These are phyloP conservation scores for Drosophila arawakana DNA, from an alignment of 1,140 invertebrate genomes.

Conservation along the genomic window DNA sequence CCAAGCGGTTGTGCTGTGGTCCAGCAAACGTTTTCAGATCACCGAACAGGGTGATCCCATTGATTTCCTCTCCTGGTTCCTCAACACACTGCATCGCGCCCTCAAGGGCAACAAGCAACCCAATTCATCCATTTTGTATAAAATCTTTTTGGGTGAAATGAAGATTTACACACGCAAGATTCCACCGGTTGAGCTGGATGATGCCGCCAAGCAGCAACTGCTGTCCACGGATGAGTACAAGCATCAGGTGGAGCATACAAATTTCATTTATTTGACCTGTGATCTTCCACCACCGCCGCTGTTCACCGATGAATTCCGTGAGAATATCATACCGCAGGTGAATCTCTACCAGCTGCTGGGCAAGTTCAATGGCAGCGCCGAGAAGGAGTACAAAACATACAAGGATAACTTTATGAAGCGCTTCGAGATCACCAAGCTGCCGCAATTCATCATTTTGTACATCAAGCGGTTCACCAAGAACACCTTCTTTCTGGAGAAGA, in stretches of 20 bases:
- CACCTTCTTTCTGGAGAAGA: constrained; percentile 99
- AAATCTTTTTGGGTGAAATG: constrained; percentile 98
- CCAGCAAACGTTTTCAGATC: constrained; percentile 99
- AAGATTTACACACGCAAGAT: constrained; percentile 97
- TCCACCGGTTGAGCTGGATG: constrained; percentile 96
- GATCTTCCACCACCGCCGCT: constrained; percentile 98
- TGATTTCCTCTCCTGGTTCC: constrained; percentile 98
- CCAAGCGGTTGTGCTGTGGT: constrained; percentile 99
- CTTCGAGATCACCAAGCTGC: constrained; percentile 97
- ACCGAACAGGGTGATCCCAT: constrained; percentile 99
- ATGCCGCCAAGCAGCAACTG: constrained; percentile 92
- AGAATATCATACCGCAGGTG: constrained; percentile 99
- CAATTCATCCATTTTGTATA: constrained; percentile 96
- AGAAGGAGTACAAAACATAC: constrained; percentile 99
- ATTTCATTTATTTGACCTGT: constrained; percentile 98
- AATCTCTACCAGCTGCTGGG: constrained; percentile 96
- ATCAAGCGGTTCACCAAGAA: constrained; percentile 99
- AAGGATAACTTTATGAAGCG: constrained; percentile 99
- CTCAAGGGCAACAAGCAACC: constrained; percentile 94
- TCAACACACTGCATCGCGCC: constrained; percentile 96
- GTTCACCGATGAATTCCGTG: constrained; percentile 98
- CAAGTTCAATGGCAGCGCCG: constrained; percentile 97
- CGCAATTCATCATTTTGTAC: constrained; percentile 98
- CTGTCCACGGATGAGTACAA: constrained; percentile 94
- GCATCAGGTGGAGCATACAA: constrained; percentile 94